Conservation (phyloP, 2,888 invertebrate genomes). For the Pyrrhia umbra region DNA sequence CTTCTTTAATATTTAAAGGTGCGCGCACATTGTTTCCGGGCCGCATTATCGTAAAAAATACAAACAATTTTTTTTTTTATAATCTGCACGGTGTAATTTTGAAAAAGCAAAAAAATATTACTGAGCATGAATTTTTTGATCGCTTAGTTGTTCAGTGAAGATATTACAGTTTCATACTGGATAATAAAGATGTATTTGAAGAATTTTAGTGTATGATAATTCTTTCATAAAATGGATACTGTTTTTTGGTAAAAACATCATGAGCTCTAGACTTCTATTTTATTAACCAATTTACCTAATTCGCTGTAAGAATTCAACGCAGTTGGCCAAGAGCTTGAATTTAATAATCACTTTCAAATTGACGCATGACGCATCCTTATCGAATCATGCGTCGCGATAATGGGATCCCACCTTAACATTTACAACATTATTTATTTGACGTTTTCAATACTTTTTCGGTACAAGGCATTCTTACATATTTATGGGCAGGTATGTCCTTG, state of each 20-base stretch:
- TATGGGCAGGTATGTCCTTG: constrained; percentile 56
- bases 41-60: constrained; percentile 28
- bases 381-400: constrained; percentile 5
- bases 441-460: constrained; percentile 42
- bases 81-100: no score
- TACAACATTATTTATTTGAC: constrained; percentile 51
- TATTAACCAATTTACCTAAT: not conserved
- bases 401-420: constrained; percentile 25
- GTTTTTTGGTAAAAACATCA: no score
- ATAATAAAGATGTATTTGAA: no score
- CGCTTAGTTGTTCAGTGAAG: no score
- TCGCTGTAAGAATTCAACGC: not conserved
- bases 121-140: no score
- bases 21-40: constrained; percentile 19
- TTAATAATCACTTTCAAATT: not conserved
- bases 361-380: constrained; percentile 2
- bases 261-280: no score
- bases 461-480: constrained; percentile 31
- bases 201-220: no score
- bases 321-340: not conserved
- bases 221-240: no score
- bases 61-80: no score
- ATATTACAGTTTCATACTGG: no score
- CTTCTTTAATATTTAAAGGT: constrained; percentile 34
- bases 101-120: not conserved